Conservation (phyloP, 1,140 invertebrate genomes). For the Parapsyche elsis region DNA sequence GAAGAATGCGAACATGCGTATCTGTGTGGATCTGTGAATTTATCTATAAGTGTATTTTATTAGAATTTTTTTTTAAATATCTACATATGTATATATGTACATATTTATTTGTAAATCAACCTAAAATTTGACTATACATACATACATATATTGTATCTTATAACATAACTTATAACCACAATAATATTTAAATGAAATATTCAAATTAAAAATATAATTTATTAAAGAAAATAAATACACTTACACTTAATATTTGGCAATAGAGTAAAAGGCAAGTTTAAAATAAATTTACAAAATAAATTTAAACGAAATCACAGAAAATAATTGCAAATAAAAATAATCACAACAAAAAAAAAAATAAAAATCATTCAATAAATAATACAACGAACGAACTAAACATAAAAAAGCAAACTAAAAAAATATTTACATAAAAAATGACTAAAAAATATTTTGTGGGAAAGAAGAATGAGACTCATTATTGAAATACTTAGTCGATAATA, state of each 20-base stretch:
- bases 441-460: constrained; percentile 5
- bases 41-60: too few species aligned
- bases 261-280: constrained; percentile 11
- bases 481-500: constrained; percentile 38
- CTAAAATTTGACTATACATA: too few species aligned
- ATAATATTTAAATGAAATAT: too few species aligned
- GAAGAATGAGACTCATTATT: background rate
- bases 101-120: too few species aligned
- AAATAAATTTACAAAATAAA: constrained; percentile 45
- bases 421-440: constrained; percentile 37
- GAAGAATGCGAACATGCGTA: too few species aligned
- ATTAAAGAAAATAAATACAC: constrained; percentile 36
- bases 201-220: constrained; percentile 21
- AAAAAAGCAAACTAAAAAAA: constrained; percentile 42
- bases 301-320: constrained; percentile 41
- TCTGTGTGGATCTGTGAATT: too few species aligned
- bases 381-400: constrained; percentile 4
- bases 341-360: constrained; percentile 31
- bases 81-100: too few species aligned
- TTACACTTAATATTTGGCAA: constrained; percentile 43
- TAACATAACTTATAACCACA: too few species aligned
- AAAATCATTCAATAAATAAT: background rate
- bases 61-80: too few species aligned
- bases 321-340: constrained; percentile 42
- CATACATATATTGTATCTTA: too few species aligned